Conservation (phyloP, 2,888 invertebrate genomes). For the Drosophila kuntzei region DNA sequence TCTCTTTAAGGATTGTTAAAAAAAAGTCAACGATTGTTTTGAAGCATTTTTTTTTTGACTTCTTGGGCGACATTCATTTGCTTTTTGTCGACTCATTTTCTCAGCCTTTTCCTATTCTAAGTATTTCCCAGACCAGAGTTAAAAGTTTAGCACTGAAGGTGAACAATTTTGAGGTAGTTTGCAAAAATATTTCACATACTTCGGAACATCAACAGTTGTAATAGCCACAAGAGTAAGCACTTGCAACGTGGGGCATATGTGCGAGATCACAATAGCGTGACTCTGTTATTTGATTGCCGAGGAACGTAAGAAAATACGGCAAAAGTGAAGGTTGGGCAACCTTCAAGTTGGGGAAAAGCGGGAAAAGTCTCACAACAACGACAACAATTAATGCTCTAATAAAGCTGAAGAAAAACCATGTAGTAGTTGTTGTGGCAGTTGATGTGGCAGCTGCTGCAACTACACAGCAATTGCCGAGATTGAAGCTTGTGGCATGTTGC, state of each 20-base stretch:
- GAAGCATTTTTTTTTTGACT: no score
- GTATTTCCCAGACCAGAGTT: slow-evolving; percentile 19
- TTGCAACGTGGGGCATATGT: slow-evolving; percentile 37
- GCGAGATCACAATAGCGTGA: slow-evolving; percentile 70
- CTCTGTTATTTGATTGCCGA: slow-evolving; percentile 57
- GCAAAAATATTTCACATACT: slow-evolving; percentile 46
- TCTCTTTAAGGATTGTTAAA: not conserved
- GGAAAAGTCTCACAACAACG: slow-evolving; percentile 57
- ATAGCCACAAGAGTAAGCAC: slow-evolving; percentile 18
- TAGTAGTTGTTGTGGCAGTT: slow-evolving; percentile 15
- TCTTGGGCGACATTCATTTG: slow-evolving; percentile 4
- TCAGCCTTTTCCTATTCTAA: slow-evolving; percentile 21
- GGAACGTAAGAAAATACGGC: slow-evolving; percentile 46
- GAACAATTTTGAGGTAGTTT: slow-evolving; percentile 34
- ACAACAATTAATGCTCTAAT: slow-evolving; percentile 84
- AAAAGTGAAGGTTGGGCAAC: slow-evolving; percentile 83
- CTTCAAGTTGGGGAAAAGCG: slow-evolving; percentile 41
- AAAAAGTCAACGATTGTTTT: not conserved
- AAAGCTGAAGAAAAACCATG: slow-evolving; percentile 77
- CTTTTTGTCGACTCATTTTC: slow-evolving; percentile 40
- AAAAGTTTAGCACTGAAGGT: slow-evolving; percentile 10
- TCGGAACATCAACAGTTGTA: slow-evolving; percentile 18
- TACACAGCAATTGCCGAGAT: slow-evolving; percentile 16
- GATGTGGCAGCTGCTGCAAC: slow-evolving; percentile 29
- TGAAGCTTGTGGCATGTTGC: slow-evolving; percentile 33